These are phyloP conservation scores for Zaprionus obscuricornis DNA, from an alignment of 2,888 invertebrate species.

Conservation along the genomic window DNA sequence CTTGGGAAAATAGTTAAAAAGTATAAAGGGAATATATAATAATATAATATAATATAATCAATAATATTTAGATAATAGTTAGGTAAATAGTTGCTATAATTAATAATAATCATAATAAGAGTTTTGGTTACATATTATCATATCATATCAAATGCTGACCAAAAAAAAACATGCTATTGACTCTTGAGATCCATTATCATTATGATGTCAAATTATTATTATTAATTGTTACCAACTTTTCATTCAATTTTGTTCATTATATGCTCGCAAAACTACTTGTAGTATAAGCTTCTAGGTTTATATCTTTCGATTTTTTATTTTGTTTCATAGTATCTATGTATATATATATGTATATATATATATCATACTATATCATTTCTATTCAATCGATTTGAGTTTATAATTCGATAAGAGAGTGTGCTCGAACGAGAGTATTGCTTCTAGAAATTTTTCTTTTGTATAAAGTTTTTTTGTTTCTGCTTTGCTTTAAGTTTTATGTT, in stretches of 20 bases:
- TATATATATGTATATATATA: no score
- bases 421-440: conserved; percentile 74
- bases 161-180: conserved; percentile 59
- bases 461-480: conserved; percentile 47
- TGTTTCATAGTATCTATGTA: conserved; percentile 28
- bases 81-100: no score
- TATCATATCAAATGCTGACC: conserved; percentile 46
- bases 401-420: conserved; percentile 68
- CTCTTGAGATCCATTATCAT: conserved; percentile 56
- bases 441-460: conserved; percentile 54
- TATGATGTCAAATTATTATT: not conserved
- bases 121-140: conserved; percentile 49
- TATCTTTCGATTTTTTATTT: conserved; percentile 17
- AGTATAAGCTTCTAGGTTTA: conserved; percentile 62
- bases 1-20: not conserved
- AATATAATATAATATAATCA: conserved; percentile 13
- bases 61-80: conserved; percentile 29
- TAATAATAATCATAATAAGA: no score
- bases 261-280: conserved; percentile 58
- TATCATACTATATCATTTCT: no score
- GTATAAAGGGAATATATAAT: conserved; percentile 28
- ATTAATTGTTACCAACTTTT: conserved; percentile 23
- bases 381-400: no score
- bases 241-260: conserved; percentile 24
- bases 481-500: conserved; percentile 19